phyloP scores from a whole-genome alignment of 2,113 vertebrate species.

The Uropsilus gracilis region DNA sequence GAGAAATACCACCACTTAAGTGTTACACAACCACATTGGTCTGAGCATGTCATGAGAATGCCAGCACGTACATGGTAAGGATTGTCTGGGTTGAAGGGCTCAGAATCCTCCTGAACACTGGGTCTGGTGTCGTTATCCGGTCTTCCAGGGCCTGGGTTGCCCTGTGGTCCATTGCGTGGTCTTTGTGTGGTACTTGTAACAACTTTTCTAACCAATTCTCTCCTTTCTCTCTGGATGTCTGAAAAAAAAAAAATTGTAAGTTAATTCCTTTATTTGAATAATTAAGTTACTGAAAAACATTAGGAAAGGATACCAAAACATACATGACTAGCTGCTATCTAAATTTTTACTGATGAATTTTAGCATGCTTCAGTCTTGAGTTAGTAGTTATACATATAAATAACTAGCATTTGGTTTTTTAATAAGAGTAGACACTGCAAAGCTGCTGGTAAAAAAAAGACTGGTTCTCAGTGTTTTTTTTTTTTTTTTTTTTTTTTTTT shows the following conservation, averaged over 20 bases:
- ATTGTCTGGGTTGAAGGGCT: slow-evolving; percentile 92
- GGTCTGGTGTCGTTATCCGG: slow-evolving; percentile 80
- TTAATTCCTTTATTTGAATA: slow-evolving; percentile 49
- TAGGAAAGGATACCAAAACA: background rate
- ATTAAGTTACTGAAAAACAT: background rate
- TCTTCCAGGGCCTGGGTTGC: slow-evolving; percentile 66
- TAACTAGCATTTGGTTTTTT: background rate
- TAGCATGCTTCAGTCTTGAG: background rate
- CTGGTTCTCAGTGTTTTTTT: no score
- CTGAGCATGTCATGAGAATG: no score
- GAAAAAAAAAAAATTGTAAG: slow-evolving; percentile 52
- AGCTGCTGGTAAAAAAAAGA: background rate
- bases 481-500: no score
- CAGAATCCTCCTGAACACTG: slow-evolving; percentile 81
- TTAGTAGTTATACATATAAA: background rate
- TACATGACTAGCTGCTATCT: background rate
- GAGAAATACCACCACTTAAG: background rate
- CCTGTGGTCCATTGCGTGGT: slow-evolving; percentile 66
- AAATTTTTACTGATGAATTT: background rate
- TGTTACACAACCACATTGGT: fast-evolving
- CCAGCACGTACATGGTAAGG: slow-evolving; percentile 92
- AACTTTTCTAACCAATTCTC: slow-evolving; percentile 86
- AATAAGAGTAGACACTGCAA: background rate
- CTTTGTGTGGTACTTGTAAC: slow-evolving; percentile 84
- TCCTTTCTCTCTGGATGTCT: slow-evolving; percentile 90